Percentiles rank a stretch among this genome's conserved stretches.
Conservation (phyloP, 2,888 invertebrate species). For the Zygaena filipendulae region DNA sequence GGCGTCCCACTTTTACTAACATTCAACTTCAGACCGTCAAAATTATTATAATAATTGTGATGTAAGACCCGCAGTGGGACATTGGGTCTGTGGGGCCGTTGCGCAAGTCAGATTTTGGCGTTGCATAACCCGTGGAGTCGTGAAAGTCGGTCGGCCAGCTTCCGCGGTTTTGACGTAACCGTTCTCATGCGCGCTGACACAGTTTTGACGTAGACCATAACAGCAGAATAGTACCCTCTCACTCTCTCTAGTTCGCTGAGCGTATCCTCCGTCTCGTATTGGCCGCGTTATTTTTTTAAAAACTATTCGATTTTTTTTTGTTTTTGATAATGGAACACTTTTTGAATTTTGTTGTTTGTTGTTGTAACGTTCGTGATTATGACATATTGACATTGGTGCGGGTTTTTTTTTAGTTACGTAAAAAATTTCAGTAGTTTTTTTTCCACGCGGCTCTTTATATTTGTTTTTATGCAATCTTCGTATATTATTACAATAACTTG, state of each 20-base stretch:
- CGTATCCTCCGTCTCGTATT: slow-evolving; percentile 2
- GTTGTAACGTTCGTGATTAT: too few relatives aligned
- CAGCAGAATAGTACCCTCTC: too few relatives aligned
- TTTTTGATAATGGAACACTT: neutral
- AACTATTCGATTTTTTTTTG: neutral
- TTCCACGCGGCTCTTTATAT: too few relatives aligned
- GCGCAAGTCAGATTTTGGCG: slow-evolving; percentile 43
- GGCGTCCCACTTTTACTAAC: slow-evolving; percentile 54
- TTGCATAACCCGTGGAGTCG: slow-evolving; percentile 55
- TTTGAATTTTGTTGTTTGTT: neutral
- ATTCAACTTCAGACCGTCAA: slow-evolving; percentile 50
- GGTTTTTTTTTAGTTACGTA: too few relatives aligned
- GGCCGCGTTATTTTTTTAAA: slow-evolving; percentile 2
- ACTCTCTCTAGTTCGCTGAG: slow-evolving; percentile 14
- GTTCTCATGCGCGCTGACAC: slow-evolving; percentile 36
- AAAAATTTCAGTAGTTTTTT: too few relatives aligned
- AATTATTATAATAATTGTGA: slow-evolving; percentile 36
- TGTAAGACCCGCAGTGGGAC: slow-evolving; percentile 51
- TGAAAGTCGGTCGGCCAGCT: slow-evolving; percentile 59
- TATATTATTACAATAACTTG: too few relatives aligned
- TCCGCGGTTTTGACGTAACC: slow-evolving; percentile 48
- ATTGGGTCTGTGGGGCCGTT: slow-evolving; percentile 58
- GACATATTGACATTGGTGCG: too few relatives aligned
- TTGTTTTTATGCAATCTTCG: too few relatives aligned
- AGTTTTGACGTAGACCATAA: slow-evolving; percentile 34